Conservation (phyloP, 2,888 invertebrate species). For the Sarcophaga subvicina region DNA sequence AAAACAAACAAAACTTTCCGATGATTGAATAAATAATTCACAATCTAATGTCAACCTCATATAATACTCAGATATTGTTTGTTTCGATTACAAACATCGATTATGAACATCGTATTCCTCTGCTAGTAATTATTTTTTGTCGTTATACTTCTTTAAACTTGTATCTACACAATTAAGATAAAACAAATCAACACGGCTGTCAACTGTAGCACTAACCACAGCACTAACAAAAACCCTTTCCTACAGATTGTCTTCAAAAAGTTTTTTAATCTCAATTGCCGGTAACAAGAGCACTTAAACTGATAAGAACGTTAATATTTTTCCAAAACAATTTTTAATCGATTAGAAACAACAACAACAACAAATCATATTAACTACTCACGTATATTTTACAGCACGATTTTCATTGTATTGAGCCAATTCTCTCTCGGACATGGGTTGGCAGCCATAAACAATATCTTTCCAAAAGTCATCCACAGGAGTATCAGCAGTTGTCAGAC, state of each 20-base stretch:
- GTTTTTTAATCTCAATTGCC: slow-evolving; percentile 5
- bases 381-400: slow-evolving; percentile 81
- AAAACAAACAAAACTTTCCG: no score
- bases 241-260: background rate
- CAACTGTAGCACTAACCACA: background rate
- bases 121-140: no score
- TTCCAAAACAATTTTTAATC: slow-evolving; percentile 3
- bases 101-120: no score
- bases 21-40: no score
- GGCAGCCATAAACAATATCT: slow-evolving; percentile 82
- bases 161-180: background rate
- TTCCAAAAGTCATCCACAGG: slow-evolving; percentile 80
- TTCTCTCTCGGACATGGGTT: slow-evolving; percentile 75
- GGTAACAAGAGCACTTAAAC: background rate
- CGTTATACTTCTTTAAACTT: no score
- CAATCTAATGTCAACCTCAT: no score
- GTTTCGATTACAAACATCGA: no score
- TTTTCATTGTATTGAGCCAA: slow-evolving; percentile 79
- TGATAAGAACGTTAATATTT: background rate
- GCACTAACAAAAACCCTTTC: background rate
- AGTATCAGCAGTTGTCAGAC: slow-evolving; percentile 77
- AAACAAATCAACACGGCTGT: background rate
- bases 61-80: no score
- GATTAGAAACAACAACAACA: background rate
- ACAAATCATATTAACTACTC: slow-evolving; percentile 58